Conservation (phyloP, 1,140 invertebrate species). For the Drosophila mauritiana region DNA sequence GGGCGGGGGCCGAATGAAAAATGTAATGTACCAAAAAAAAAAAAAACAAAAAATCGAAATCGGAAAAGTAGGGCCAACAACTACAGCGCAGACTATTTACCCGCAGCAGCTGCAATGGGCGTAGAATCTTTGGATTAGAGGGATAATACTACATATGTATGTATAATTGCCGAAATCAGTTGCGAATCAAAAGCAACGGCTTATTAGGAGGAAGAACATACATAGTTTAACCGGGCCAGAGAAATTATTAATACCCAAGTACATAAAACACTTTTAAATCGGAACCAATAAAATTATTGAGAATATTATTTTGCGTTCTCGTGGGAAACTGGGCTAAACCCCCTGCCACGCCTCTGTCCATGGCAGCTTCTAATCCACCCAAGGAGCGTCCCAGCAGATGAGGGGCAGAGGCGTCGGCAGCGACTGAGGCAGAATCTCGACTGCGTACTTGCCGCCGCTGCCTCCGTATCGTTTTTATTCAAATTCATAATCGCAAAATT, state of each 20-base stretch:
- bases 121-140: neutral
- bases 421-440: slow-evolving; percentile 20
- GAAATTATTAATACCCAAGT: no score
- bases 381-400: slow-evolving; percentile 12
- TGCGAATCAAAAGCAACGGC: no score
- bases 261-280: no score
- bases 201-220: no score
- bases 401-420: slow-evolving; percentile 14
- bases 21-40: slow-evolving; percentile 50
- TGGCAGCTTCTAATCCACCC: slow-evolving; percentile 66
- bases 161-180: no score
- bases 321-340: neutral
- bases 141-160: neutral
- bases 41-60: slow-evolving; percentile 5
- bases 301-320: no score
- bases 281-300: no score
- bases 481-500: slow-evolving; percentile 84
- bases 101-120: slow-evolving; percentile 5
- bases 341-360: slow-evolving; percentile 4
- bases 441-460: slow-evolving; percentile 43
- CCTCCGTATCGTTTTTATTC: slow-evolving; percentile 83
- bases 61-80: slow-evolving; percentile 26
- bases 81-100: slow-evolving; percentile 30
- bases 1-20: slow-evolving; percentile 38
- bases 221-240: no score